phyloP scores from a whole-genome alignment of 1,140 invertebrate genomes.

The Drosophila gunungcola region DNA sequence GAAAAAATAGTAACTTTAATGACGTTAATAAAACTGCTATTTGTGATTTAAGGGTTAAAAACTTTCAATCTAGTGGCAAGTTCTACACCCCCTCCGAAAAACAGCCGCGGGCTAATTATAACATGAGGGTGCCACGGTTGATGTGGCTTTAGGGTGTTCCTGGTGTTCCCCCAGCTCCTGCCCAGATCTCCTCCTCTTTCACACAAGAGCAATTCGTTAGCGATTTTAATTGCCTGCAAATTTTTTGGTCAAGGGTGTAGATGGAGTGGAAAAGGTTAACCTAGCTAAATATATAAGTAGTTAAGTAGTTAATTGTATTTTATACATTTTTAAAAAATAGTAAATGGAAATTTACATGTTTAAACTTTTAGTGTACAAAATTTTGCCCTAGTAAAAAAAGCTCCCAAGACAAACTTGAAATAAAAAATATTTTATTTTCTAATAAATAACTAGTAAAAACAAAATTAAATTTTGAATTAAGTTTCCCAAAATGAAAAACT shows the following conservation, averaged over 20 bases:
- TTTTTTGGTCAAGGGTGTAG: slow-evolving; percentile 16
- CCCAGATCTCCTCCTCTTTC: slow-evolving; percentile 4
- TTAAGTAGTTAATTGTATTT: neutral
- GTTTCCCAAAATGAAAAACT: neutral
- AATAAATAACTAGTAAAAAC: too few relatives aligned
- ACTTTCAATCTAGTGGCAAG: slow-evolving; percentile 22
- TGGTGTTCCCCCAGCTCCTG: slow-evolving; percentile 6
- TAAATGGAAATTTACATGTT: too few relatives aligned
- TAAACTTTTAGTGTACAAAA: too few relatives aligned
- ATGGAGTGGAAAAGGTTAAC: too few relatives aligned
- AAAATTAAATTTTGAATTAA: too few relatives aligned
- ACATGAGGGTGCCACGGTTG: slow-evolving; percentile 59
- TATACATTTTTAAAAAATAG: too few relatives aligned
- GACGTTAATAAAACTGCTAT: slow-evolving; percentile 47
- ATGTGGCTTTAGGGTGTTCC: slow-evolving; percentile 25
- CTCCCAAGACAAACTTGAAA: too few relatives aligned
- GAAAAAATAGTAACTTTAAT: slow-evolving; percentile 46
- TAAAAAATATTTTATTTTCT: too few relatives aligned
- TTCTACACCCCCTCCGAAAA: neutral
- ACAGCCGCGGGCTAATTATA: slow-evolving; percentile 56
- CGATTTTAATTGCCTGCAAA: slow-evolving; percentile 64
- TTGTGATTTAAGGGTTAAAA: slow-evolving; percentile 69
- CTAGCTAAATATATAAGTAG: neutral
- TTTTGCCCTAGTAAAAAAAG: too few relatives aligned
- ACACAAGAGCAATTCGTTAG: slow-evolving; percentile 48